Base-by-base conservation (phyloP, 2,888 invertebrate species). In the Ochropleura leucogaster region DNA sequence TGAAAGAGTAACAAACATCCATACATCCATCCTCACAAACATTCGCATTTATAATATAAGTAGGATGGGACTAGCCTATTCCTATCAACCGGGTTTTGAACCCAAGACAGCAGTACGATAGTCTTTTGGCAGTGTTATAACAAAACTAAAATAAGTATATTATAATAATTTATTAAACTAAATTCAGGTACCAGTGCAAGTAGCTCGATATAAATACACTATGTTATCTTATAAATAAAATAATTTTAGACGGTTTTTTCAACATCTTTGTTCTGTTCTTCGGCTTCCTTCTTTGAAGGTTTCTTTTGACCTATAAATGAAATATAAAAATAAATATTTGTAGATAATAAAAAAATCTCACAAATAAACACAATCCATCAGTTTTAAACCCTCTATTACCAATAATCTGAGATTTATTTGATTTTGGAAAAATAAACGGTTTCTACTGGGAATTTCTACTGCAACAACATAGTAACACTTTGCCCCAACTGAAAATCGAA, bases 291-390 rank as follows among this genome's bases (percentile, higher is more conserved):
- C 20, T 72, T 74, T 10, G 40, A 18, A 9, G 80, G 53, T 49
- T 74, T 84, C 68, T 83, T 84, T 47, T 47, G n/a, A 9, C 72
- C 84, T 84, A 71, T 1, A n/a, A 51, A 66, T 60, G 53, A 47
- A 68, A 60, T 9, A 0, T 14, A 14, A 8, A 59, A 16, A 57
- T 12, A 0, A 30, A 40, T 59, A 0, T 16, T 59, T 16, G 4
- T 40, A 8, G 8, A 59, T 16, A 16, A 7, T 57, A 3, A 1
- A 30, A 30, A 30, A 30, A 30, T 30, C 3, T 30, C 30, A 30
- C 30, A 30, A 30, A 30, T 30, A 30, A 30, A 30, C 30, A 30
- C 30, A 1, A 30, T 30, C 30, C 30, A 30, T 30, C 30, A 30
- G 30, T 30, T 1, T 30, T 30, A 30, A 30, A 30, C 30, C 3